Base-by-base conservation (phyloP, 2,113 vertebrate species). In the Cisticola juncidis region DNA sequence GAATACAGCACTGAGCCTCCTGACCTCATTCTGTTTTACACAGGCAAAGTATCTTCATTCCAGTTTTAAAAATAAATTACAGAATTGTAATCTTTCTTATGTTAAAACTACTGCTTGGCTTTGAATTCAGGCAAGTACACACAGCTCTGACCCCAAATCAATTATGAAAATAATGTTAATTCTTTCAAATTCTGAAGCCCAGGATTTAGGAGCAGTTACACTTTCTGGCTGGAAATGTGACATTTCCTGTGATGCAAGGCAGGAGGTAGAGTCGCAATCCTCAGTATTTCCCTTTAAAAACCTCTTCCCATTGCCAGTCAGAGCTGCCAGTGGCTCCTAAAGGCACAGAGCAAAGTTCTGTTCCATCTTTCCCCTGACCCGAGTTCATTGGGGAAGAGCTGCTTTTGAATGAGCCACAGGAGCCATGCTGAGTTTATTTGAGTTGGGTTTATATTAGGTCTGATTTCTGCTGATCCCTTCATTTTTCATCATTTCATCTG, bases 381-480 rank as follows among this genome's bases (percentile, higher is more conserved):
- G 36, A 77, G 50, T 42, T 73, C 81, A n/a, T 14, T 45, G 50
- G 20, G 62, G 86, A 69, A 61, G 78, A 91, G 38, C 24, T 70
- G 45, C 80, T 58, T 73, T 92, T 92, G 88, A 93, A 78, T 53
- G 77, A 92, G 87, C 93, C 54, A 66, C 48, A 40, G 79, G 76
- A 94, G 58, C 78, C 93, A 19, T n/a, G 92, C 87, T 90, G 96
- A 90, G 93, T 92, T 96, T 94, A 82, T 93, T 94, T 95, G 44
- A 60, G 66, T 38, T 95, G 51, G 48, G 89, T 88, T 95, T 81
- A 66, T 78, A 92, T 91, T 94, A 79, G 81, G 70, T 62, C 81
- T 78, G 64, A 56, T 94, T 96, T 94, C 91, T 93, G 93, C 94
- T 86, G 90, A 88, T 92, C 76, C 47, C 56, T 92, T 96, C 60